Percentiles rank a stretch among this genome's conserved stretches.
Evolutionary conservation across 2,888 invertebrate species (phyloP).

Genomic region (Andrena camellia): DNA sequence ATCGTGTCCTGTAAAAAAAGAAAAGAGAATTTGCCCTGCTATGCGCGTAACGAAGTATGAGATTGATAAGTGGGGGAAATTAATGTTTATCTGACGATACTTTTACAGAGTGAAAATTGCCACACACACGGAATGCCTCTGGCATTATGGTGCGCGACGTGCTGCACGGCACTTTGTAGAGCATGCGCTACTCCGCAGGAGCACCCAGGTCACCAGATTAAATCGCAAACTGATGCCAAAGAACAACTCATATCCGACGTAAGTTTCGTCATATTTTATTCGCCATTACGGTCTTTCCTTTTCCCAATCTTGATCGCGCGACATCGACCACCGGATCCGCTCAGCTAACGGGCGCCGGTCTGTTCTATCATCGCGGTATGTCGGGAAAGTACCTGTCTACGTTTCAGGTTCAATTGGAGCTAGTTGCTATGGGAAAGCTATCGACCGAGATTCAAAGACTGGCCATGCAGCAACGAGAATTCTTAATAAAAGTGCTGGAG

Average conservation of each 20-base stretch:
- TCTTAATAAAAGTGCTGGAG: conserved; percentile 90
- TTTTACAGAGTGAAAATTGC: conserved; percentile 87
- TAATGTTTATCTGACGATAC: not conserved
- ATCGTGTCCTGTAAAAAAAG: too few species aligned
- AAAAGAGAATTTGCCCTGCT: too few species aligned
- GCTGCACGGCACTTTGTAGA: conserved; percentile 88
- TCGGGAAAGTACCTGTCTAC: not conserved
- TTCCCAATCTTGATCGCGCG: not conserved
- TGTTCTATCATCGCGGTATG: not conserved
- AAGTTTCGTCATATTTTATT: conserved; percentile 68
- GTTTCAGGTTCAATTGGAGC: conserved; percentile 87
- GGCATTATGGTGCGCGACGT: conserved; percentile 90
- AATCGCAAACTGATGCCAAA: conserved; percentile 89
- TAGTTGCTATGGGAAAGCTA: conserved; percentile 89
- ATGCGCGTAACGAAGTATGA: too few species aligned
- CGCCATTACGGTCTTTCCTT: not conserved
- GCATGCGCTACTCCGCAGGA: conserved; percentile 89
- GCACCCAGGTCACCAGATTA: conserved; percentile 89
- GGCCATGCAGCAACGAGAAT: conserved; percentile 90
- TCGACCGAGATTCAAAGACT: conserved; percentile 90
- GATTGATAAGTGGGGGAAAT: not conserved
- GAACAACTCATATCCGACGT: conserved; percentile 89
- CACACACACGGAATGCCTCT: conserved; percentile 91
- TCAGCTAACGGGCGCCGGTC: too few species aligned
- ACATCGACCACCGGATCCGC: not conserved